Evolutionary conservation across 2,113 vertebrate species (phyloP), one percentile per base, ranked within the genome.

Genomic region (Malurus melanocephalus): DNA sequence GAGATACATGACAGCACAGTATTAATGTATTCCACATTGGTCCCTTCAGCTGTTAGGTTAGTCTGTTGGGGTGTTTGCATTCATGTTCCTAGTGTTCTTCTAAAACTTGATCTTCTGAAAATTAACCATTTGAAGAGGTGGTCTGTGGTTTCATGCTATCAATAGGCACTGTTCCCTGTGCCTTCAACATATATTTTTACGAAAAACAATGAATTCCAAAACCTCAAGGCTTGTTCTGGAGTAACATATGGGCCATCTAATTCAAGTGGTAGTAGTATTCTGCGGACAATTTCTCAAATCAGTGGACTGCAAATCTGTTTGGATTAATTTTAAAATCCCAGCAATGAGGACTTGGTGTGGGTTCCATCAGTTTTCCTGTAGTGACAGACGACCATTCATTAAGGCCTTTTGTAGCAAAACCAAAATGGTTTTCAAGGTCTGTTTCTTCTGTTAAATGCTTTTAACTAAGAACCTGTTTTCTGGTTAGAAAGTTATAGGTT

Each of bases 1-100:
- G 38, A 60, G 18, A 11, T 8, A 33, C 7, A 1, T 68, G n/a
- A 22, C 35, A 48, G 2, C 16, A 19, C 1, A 4, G 6, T 53
- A 16, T 73, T 61, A 40, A 10, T 15, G 2, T 69, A 8, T 65
- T 88, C 18, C 16, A 68, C 16, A n/a, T 16, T 45, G 38, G 8
- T 86, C 11, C 7, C 24, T 86, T 77, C 24, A 45, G 11, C 19
- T 61, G 33, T 53, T 46, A 52, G 19, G 28, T 55, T 38, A 55
- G 13, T 52, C 2, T 55, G 1, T 60, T 14, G 10, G 3, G 64
- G 45, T 77, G 55, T 56, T 83, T 49, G 13, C 21, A 21, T 72
- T 38, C 6, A 1, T 68, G 13, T 76, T 80, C 23, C 33, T 67
- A 46, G 21, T 42, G 42, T 78, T 89, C 33, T 59, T 81, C 19